Base-by-base conservation (phyloP, 2,113 vertebrate genomes). In the Vimba vimba region DNA sequence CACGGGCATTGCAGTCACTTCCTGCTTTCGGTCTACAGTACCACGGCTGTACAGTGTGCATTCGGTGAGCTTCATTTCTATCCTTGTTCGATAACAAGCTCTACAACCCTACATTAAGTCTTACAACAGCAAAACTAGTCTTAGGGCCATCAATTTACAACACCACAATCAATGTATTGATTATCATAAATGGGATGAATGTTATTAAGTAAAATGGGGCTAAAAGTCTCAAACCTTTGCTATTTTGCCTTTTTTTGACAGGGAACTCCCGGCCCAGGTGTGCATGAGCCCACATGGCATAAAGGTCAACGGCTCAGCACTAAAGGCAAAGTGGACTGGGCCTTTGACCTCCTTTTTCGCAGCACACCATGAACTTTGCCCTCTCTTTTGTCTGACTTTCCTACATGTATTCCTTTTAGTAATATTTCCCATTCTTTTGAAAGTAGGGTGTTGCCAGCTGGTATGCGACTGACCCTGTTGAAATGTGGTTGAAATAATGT, bases 21-120 rank as follows among this genome's bases (percentile, higher is more conserved):
- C 96, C 80, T 95, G 94, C 89, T 97, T 97, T 90, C 93, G 89
- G 33, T 96, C 95, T 62, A 94, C 79, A 21, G 90, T 95, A 23
- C 96, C 96, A 4, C 93, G 94, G 23, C 93, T 97, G 68, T 83
- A 94, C 79, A 81, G 88, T 2, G 12, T 83, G 0, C 27, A 47
- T 84, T 94, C 93, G 21, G 96, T 97, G 89, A 96, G 95, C 94
- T 85, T 82, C 30, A n/a, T 86, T 68, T 71, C 9, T 43, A 43
- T 71, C 19, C 33, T 19, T 39, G 9, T 43, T 71, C 21, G 6
- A 57, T 57, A 57, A 23, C 52, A 23, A 57, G 6, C 55, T 62
- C 15, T 52, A 33, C n/a, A 64, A 62, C 11, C 60, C n/a, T 62
- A n/a, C n/a, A 62, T 62, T 57, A 57, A 21, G 19, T 57, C 52